Evolutionary conservation across 2,888 invertebrate genomes (phyloP), one percentile per base, ranked within the genome.

Genomic region (Thereva nobilitata): DNA sequence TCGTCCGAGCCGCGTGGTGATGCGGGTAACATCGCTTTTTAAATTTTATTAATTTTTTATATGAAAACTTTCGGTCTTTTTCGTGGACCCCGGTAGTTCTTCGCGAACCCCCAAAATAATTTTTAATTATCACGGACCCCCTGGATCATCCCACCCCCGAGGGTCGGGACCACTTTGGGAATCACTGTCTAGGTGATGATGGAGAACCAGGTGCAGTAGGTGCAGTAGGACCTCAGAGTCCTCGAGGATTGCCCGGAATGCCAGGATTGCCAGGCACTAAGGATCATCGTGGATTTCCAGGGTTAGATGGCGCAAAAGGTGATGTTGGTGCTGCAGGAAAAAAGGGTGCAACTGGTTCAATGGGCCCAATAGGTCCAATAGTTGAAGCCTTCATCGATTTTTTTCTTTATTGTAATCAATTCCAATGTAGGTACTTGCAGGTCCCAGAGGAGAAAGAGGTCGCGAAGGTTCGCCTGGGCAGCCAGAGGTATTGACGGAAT

Each of bases 231-330:
- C 87, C 89, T 23, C 82, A 88, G 1, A 93, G 93, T 1, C 84
- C 89, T 0, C 83, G 92, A 72, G 94, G 94, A 0, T 78, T 87
- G 6, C 83, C 85, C 0, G 86, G 93, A 45, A 83, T 90, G 79
- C 91, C 92, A 0, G 93, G 93, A 0, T 81, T 92, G 4, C 91
- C 92, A 3, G 94, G 94, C 3, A 78, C 87, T 0, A 93, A 93
- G 80, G 93, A 93, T 0, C 93, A 93, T 77, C 84, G 91, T 57
- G 93, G 93, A 2, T 91, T 88, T 73, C 87, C 86, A 10, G 93
- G 93, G 23, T 80, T 89, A 67, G 91, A 93, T 75, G 93, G 93
- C 0, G 82, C 86, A 4, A 93, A 93, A 79, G 93, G 93, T 4
- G 92, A 93, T 72, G 88, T 87, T 76, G 93, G 93, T 0, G 76